Evolutionary conservation across 2,113 vertebrate species (phyloP).

Genomic region (Struthio camelus): DNA sequence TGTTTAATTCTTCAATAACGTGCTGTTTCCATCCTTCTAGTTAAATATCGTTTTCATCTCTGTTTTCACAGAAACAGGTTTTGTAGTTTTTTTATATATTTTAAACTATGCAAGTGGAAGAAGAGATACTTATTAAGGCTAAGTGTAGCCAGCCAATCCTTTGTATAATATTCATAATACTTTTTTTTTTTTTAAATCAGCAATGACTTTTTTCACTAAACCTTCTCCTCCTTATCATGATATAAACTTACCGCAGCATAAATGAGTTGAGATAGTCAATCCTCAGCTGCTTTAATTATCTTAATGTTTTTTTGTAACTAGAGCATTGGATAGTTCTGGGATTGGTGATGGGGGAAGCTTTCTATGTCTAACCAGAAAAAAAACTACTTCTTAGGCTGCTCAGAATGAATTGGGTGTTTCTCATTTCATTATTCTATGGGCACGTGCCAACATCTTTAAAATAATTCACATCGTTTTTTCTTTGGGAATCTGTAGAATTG

Average conservation of each 20-base stretch:
- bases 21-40: neutral
- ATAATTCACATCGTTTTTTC: neutral
- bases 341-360: neutral
- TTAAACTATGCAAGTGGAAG: neutral
- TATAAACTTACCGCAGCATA: no score
- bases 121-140: neutral
- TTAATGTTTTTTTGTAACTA: neutral
- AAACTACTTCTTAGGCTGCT: neutral
- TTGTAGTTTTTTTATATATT: neutral
- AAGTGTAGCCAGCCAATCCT: neutral
- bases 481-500: neutral
- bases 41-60: neutral
- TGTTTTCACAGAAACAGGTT: neutral
- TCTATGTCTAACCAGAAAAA: neutral
- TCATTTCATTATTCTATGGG: neutral
- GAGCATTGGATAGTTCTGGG: neutral
- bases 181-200: neutral
- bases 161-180: neutral
- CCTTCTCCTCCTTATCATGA: neutral
- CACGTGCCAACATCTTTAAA: neutral
- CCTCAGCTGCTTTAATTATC: neutral
- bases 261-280: no score
- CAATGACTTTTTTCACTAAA: neutral
- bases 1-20: neutral
- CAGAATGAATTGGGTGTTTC: neutral